These are phyloP conservation scores for Chrysolina haemoptera DNA, from an alignment of 2,888 invertebrate species.

Conservation along the genomic window DNA sequence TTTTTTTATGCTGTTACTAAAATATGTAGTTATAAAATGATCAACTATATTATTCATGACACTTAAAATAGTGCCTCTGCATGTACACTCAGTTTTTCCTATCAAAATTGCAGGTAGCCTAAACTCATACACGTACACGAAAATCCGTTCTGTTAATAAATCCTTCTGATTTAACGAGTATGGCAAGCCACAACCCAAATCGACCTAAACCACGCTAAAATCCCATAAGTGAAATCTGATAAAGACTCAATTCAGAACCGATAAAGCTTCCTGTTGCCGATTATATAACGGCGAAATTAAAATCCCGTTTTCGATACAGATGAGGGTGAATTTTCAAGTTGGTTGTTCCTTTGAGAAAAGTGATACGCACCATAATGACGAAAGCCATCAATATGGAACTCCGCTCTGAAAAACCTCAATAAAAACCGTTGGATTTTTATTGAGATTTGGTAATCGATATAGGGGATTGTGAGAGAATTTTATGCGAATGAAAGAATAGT, in stretches of 20 bases:
- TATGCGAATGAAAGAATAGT: too few species aligned
- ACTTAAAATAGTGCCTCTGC: too few species aligned
- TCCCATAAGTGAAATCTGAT: slow-evolving; percentile 19
- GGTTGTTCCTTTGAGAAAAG: not conserved
- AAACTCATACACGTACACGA: not conserved
- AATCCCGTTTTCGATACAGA: not conserved
- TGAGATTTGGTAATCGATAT: too few species aligned
- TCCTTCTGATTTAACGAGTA: slow-evolving; percentile 11
- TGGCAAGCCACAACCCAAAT: slow-evolving; percentile 5
- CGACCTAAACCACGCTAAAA: slow-evolving; percentile 9
- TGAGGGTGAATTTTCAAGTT: not conserved
- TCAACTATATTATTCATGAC: too few species aligned
- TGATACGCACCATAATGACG: slow-evolving; percentile 7
- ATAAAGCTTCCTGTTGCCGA: slow-evolving; percentile 5
- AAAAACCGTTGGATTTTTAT: not conserved
- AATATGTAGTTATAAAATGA: too few species aligned
- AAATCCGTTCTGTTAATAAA: slow-evolving; percentile 14
- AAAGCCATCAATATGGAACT: not conserved
- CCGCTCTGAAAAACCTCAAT: not conserved
- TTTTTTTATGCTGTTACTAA: too few species aligned
- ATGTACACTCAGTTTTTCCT: not conserved
- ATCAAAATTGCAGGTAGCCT: not conserved
- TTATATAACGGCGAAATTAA: slow-evolving; percentile 6
- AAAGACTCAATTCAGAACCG: slow-evolving; percentile 14
- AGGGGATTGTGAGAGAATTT: too few species aligned